Conservation (phyloP, 2,888 invertebrate genomes). For the Mythimna albipuncta region DNA sequence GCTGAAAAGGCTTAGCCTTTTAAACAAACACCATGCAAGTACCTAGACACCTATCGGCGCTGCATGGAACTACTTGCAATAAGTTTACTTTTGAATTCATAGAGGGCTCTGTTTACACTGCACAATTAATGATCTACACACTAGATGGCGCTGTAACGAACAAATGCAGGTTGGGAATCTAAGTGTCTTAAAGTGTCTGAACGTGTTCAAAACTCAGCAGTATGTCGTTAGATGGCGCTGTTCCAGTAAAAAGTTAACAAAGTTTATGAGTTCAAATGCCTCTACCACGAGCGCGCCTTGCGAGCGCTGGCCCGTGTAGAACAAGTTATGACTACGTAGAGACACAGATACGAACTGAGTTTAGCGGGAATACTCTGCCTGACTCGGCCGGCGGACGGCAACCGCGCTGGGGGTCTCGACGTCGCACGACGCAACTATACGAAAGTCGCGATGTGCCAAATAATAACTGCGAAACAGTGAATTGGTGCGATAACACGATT, state of each 20-base stretch:
- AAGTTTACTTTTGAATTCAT: not conserved
- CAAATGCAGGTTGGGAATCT: not conserved
- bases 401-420: constrained; percentile 84
- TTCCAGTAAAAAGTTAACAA: constrained; percentile 34
- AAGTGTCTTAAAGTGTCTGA: not conserved
- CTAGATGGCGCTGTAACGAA: constrained; percentile 53
- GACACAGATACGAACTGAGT: constrained; percentile 72
- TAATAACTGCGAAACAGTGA: constrained; percentile 83
- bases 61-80: not conserved
- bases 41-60: constrained; percentile 22
- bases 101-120: constrained; percentile 29
- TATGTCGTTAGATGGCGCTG: constrained; percentile 74
- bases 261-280: constrained; percentile 88
- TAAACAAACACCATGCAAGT: not conserved
- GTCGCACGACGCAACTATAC: constrained; percentile 72
- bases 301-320: constrained; percentile 65
- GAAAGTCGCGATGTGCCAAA: constrained; percentile 87
- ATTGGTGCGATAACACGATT: constrained; percentile 78
- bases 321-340: constrained; percentile 69
- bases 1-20: not conserved
- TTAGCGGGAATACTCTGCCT: constrained; percentile 83
- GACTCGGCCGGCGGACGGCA: constrained; percentile 87
- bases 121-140: constrained; percentile 32
- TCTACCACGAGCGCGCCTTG: constrained; percentile 66
- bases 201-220: not conserved